phyloP scores from a whole-genome alignment of 2,797 vertebrate species.

The Urosaurus nigricauda region DNA sequence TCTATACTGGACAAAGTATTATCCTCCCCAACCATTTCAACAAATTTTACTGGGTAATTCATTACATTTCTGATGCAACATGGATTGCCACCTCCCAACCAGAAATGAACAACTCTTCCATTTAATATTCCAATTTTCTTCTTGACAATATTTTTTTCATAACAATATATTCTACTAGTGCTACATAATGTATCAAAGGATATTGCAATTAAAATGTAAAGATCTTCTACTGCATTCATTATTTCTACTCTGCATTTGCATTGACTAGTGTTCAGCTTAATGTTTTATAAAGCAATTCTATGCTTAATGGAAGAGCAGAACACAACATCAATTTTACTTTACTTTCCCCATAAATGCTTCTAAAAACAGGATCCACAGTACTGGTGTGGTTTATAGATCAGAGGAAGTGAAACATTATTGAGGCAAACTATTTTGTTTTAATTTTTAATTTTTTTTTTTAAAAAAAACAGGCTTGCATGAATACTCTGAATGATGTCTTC shows the following conservation, averaged over 20 bases:
- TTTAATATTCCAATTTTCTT: constrained; percentile 32
- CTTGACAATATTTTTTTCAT: constrained; percentile 33
- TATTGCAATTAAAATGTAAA: constrained; percentile 16
- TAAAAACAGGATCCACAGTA: constrained; percentile 23
- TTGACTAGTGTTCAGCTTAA: constrained; percentile 38
- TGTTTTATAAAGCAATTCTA: constrained; percentile 42
- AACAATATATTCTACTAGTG: constrained; percentile 31
- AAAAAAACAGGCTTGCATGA: not conserved
- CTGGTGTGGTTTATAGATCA: constrained; percentile 21
- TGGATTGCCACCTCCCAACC: not conserved
- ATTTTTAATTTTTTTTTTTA: not conserved
- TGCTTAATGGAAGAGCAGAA: constrained; percentile 33
- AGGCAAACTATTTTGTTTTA: constrained; percentile 7
- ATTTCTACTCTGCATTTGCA: constrained; percentile 37
- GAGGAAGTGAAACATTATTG: constrained; percentile 21
- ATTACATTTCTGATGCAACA: not conserved
- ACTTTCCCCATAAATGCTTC: constrained; percentile 29
- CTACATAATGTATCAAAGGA: constrained; percentile 26
- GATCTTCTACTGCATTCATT: constrained; percentile 19
- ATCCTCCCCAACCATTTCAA: not conserved
- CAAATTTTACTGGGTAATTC: not conserved
- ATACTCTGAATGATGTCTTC: constrained; percentile 26
- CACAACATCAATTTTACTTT: constrained; percentile 11
- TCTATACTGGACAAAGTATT: not conserved
- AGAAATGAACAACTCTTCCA: constrained; percentile 18